These are phyloP conservation scores for Meriones psammophilus DNA, from an alignment of 2,797 vertebrate genomes.

Conservation along the genomic window DNA sequence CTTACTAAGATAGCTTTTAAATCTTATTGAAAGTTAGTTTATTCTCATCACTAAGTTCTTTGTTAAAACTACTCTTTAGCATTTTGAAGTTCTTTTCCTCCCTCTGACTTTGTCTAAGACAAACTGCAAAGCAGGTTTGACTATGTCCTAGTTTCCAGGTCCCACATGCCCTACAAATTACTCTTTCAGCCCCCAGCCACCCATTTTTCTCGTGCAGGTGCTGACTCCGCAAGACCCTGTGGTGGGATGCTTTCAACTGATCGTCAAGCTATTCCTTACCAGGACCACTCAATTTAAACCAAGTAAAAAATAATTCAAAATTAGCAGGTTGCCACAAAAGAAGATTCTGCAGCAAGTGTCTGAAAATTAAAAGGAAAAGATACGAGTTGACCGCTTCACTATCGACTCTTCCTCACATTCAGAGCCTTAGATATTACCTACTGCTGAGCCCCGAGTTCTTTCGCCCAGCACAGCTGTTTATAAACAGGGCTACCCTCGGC, in stretches of 20 bases:
- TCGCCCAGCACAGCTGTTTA: not conserved
- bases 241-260: not conserved
- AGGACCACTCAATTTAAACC: not conserved
- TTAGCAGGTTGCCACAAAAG: not conserved
- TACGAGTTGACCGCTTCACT: not conserved
- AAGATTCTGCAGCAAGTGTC: not conserved
- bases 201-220: not conserved
- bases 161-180: not conserved
- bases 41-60: not conserved
- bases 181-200: not conserved
- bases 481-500: no score
- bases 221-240: not conserved
- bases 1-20: not conserved
- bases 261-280: not conserved
- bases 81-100: not conserved
- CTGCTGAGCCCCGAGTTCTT: not conserved
- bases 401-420: not conserved
- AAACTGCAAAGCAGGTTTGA: not conserved
- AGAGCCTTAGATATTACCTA: fast-evolving
- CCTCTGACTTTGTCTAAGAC: not conserved
- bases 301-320: not conserved
- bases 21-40: not conserved
- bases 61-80: not conserved
- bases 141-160: not conserved
- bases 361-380: not conserved